Evolutionary conservation across 2,113 vertebrate genomes (phyloP), one percentile per base, ranked within the genome.

Genomic region (Fulmarus glacialis): DNA sequence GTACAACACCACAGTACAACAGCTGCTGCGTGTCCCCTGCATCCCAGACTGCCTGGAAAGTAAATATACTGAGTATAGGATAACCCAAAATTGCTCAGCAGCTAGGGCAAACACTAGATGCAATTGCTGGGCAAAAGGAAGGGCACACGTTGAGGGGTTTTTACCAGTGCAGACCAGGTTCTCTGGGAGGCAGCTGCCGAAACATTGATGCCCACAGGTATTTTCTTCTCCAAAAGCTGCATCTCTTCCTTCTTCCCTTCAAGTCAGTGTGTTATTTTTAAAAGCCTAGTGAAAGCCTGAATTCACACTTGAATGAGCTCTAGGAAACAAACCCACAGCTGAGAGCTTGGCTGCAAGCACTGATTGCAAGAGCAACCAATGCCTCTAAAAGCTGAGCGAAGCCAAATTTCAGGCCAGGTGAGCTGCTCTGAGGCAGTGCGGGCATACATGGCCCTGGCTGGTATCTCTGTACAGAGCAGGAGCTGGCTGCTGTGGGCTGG

Each of bases 21-120:
- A 96, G 94, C 95, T 97, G 95, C 92, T 87, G 87, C 1, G 0
- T 32, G n/a, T 3, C 64, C 38, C 42, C 38, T 0, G 8, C 70
- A 42, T 13, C 87, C 43, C 64, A 82, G 68, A 23, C 14, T 1
- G 15, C 48, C 43, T 52, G 42, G 40, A 89, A 93, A 67, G 91
- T 79, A 89, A 95, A 95, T 34, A 79, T 0, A 48, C 32, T 1
- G 1, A n/a, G 30, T 43, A 15, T 0, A 82, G 82, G 42, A 72
- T n/a, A 75, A 75, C 66, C 58, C 5, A 0, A 91, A 67, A 50
- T 55, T 34, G 55, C 77, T 71, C 1, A 0, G 59, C 81, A 86
- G 52, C 34, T 6, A 53, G 55, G 60, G 42, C 43, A 80, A 22
- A 9, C 24, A 4, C 80, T 50, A 1, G 0, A 2, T 21, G 53